These are phyloP conservation scores for Umimayanthus kanabou DNA, from an alignment of 92 coral and sea anemone species.

Conservation along the genomic window DNA sequence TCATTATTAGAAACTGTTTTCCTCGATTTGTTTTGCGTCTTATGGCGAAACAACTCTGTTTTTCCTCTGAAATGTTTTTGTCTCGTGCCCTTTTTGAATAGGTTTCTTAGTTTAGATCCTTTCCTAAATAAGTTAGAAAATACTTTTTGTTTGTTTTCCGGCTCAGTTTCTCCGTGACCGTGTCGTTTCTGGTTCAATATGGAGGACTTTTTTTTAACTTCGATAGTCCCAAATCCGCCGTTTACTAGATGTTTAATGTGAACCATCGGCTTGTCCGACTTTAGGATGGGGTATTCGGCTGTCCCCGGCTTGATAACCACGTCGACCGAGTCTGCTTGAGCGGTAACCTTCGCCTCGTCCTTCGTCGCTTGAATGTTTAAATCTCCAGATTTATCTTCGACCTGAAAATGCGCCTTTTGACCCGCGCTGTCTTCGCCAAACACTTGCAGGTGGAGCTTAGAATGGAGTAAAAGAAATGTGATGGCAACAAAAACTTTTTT, in stretches of 20 bases:
- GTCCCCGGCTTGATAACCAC: constrained; percentile 95
- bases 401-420: constrained; percentile 97
- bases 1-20: background rate
- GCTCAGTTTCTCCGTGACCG: background rate
- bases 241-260: constrained; percentile 63
- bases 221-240: constrained; percentile 63
- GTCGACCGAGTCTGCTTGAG: constrained; percentile 93
- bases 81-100: constrained; percentile 12
- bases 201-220: constrained; percentile 58
- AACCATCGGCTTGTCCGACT: constrained; percentile 91
- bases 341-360: constrained; percentile 81
- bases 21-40: background rate
- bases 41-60: background rate
- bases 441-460: background rate
- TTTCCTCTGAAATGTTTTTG: background rate
- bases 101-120: background rate
- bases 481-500: background rate
- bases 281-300: constrained; percentile 85
- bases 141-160: background rate
- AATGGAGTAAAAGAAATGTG: background rate
- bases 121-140: background rate
- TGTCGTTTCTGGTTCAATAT: background rate
- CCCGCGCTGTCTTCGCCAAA: constrained; percentile 65
- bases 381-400: constrained; percentile 97
- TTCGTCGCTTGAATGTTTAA: constrained; percentile 83